Evolutionary conservation across 2,797 vertebrate genomes (phyloP).

Genomic region (Epinephelus coioides): DNA sequence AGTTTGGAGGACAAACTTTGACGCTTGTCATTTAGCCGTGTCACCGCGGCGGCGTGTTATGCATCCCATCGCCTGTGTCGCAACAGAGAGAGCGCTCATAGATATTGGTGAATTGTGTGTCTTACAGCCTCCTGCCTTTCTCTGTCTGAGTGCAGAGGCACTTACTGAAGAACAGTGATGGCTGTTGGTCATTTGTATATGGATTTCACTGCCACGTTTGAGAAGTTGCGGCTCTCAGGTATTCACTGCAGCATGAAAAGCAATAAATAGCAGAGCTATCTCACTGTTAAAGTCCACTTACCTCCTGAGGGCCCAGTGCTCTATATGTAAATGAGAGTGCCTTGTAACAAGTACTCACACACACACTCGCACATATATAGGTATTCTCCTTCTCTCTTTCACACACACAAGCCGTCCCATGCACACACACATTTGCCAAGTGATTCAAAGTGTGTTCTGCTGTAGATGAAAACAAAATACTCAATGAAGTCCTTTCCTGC

Average conservation of each 20-base stretch:
- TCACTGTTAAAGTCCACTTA: conserved; percentile 84
- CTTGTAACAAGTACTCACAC: conserved; percentile 62
- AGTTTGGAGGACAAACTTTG: conserved; percentile 45
- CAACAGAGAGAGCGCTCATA: conserved; percentile 32
- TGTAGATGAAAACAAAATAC: conserved; percentile 77
- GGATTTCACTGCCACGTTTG: conserved; percentile 80
- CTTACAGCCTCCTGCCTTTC: conserved; percentile 50
- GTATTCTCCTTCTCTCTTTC: conserved; percentile 27
- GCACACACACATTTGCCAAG: conserved; percentile 8
- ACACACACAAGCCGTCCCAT: conserved; percentile 7
- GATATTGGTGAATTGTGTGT: conserved; percentile 54
- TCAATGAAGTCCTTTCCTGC: conserved; percentile 67
- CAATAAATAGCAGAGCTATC: conserved; percentile 84
- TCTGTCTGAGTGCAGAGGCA: conserved; percentile 50
- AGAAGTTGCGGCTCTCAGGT: conserved; percentile 81
- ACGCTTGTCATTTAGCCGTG: conserved; percentile 15
- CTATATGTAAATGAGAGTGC: conserved; percentile 85
- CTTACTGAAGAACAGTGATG: conserved; percentile 63
- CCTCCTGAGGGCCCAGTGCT: conserved; percentile 78
- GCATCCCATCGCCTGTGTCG: neutral
- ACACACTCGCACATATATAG: conserved; percentile 35
- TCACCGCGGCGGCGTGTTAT: neutral
- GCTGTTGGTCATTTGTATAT: conserved; percentile 80
- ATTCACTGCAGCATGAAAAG: conserved; percentile 85
- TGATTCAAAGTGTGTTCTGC: conserved; percentile 47